Evolutionary conservation across 2,113 vertebrate species (phyloP).

Genomic region (Dasyornis broadbenti): DNA sequence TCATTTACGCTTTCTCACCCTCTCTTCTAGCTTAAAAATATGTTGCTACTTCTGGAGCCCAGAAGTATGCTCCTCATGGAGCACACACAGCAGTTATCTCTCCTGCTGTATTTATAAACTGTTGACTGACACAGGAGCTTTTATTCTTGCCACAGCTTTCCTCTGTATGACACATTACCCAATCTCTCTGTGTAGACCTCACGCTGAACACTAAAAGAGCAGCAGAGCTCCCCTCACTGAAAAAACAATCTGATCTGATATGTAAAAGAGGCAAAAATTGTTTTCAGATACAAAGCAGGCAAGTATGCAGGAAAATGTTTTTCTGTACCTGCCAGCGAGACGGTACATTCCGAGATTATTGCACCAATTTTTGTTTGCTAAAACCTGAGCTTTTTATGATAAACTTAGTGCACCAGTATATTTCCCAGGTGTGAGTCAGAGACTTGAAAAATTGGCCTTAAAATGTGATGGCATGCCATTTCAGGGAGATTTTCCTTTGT

Average conservation of each 20-base stretch:
- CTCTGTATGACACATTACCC: not conserved
- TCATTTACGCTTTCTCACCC: not conserved
- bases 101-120: not conserved
- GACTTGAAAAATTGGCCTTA: conserved; percentile 25
- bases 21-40: not conserved
- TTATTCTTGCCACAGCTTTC: not conserved
- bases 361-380: not conserved
- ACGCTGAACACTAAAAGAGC: rapidly evolving
- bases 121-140: not conserved
- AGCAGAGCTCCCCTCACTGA: not conserved
- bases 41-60: not conserved
- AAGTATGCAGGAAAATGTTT: not conserved
- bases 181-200: not conserved
- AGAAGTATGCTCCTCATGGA: not conserved
- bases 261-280: not conserved
- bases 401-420: not conserved
- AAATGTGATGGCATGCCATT: conserved; percentile 27
- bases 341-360: not conserved
- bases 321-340: not conserved
- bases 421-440: conserved; percentile 33
- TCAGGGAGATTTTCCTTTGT: conserved; percentile 42
- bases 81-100: not conserved
- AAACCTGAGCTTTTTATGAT: conserved; percentile 1
- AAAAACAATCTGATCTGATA: not conserved
- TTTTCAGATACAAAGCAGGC: not conserved